Base-by-base conservation (phyloP, 1,140 invertebrate species). In the Dreissena rostriformis region DNA sequence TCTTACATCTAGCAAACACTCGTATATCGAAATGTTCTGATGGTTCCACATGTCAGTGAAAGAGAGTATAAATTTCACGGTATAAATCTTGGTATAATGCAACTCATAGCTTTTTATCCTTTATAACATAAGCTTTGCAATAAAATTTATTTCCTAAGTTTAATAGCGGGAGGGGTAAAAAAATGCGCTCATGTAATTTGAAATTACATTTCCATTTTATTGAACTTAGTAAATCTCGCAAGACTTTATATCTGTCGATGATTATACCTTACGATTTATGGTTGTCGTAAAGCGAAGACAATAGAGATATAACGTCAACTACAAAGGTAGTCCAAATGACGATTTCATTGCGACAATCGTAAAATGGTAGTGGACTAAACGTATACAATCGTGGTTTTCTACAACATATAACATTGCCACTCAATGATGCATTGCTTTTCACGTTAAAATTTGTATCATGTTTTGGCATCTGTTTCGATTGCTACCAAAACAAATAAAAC, bases 251-350 rank as follows among this genome's bases (percentile, higher is more conserved):
- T 49, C 67, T 24, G 24, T 39, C 24, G 63, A 12, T 70, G 77
- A 79, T 79, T 79, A 79, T 66, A 71, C 55, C 65, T 79, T 79
- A 70, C 22, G 57, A 70, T 79, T 79, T 79, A 79, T 79, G 49
- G 28, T 29, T 28, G 39, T 53, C 66, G 70, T 79, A 79, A 79
- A 79, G 57, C 15, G 17, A 52, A 79, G 68, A 79, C 66, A 79
- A 79, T 79, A 53, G 77, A 17, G 63, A 79, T n/a, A n/a, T 61
- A 19, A 19, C 22, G 17, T 6, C 17, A 24, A 79, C 77, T 70
- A 70, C 77, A 79, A 79, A 79, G 77, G 63, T 24, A 17, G 66
- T 22, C 68, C 52, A 79, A 79, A 68, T 79, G 77, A 70, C 67
- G 77, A 70, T 66, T 79, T 79, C 53, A 71, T 79, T 67, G 39